Base-by-base conservation (phyloP, 2,888 invertebrate species). In the Temnothorax rugatulus region DNA sequence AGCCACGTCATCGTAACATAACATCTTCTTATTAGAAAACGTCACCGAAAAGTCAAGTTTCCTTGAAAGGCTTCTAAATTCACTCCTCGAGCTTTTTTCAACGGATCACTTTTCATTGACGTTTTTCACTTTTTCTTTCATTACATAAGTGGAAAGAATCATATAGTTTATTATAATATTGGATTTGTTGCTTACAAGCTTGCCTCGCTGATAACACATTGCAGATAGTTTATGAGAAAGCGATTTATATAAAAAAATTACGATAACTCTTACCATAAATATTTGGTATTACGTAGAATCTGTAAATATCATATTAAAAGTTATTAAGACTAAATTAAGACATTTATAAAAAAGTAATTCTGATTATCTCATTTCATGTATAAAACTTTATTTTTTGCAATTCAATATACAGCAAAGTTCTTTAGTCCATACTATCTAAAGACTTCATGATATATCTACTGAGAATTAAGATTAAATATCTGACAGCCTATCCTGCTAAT, bases 21-120 rank as follows among this genome's bases (percentile, higher is more conserved):
- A 64, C 38, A n/a, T 61, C 29, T 75, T 76, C 66, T 76, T 76
- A 66, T 66, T 76, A 66, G 41, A 66, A 64, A 50, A n/a, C 4
- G 44, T 5, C 13, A 25, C 2, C 34, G 18, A 13, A 38, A 66
- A 52, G 8, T 76, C 38, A 25, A 64, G 25, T 2, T 76, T 52
- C 52, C 52, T 76, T 76, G 25, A 66, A 38, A 52, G 4, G 34
- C 18, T 76, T 52, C 41, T 41, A 38, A 54, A 76, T 76, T 76
- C 15, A 64, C 47, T 76, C 4, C 15, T 44, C 15, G 13, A 59
- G 8, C 29, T 29, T 61, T 61, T 57, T 47, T 61, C 13, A 15
- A 7, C 13, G 15, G 34, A 50, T 52, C 25, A 8, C 18, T 13
- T 54, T 54, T 9, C 9, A 38, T 41, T 76, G 7, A 66, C n/a